Evolutionary conservation across 2,113 vertebrate species (phyloP).

Genomic region (Phalacrocorax carbo): DNA sequence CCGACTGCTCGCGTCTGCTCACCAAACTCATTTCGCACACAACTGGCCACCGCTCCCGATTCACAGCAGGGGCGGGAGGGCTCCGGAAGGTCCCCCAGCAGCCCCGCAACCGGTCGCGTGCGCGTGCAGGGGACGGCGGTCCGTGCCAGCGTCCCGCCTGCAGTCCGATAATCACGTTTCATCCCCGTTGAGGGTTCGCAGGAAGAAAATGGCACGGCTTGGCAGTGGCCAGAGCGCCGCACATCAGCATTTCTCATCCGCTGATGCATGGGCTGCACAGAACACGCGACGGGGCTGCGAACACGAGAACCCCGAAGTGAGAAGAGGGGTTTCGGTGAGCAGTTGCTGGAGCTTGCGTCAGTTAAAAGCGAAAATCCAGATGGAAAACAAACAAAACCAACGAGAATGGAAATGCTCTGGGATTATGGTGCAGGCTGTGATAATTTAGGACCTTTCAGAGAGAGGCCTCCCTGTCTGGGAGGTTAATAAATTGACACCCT

Average conservation of each 20-base stretch:
- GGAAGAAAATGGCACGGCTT: fast-evolving
- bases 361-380: background rate
- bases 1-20: background rate
- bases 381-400: background rate
- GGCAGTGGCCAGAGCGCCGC: background rate
- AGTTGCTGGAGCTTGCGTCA: background rate
- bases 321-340: background rate
- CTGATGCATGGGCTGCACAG: fast-evolving
- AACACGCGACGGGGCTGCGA: background rate
- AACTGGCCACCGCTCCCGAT: fast-evolving
- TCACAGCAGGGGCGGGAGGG: fast-evolving
- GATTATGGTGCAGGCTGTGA: background rate
- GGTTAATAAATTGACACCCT: background rate
- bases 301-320: fast-evolving
- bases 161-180: fast-evolving
- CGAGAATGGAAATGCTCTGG: background rate
- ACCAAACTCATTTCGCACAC: background rate
- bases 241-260: fast-evolving
- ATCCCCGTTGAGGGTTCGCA: fast-evolving
- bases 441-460: background rate
- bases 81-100: background rate
- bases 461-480: background rate
- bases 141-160: fast-evolving
- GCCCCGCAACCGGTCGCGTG: fast-evolving
- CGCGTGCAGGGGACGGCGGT: fast-evolving